These are phyloP conservation scores for Threskiornis aethiopicus DNA, from an alignment of 2,797 vertebrate species.

Conservation along the genomic window DNA sequence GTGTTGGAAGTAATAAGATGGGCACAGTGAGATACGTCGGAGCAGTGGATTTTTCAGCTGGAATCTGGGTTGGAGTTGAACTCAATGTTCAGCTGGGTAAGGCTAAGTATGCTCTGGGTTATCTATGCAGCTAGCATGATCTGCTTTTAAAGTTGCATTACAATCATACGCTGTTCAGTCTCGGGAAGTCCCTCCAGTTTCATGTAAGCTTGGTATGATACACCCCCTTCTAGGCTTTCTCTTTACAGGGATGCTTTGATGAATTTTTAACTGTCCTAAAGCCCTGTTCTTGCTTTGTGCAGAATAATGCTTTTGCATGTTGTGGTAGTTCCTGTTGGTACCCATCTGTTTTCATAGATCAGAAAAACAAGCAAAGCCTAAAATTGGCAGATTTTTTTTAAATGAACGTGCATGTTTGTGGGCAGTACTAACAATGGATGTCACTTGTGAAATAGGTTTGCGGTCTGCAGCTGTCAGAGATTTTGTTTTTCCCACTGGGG, in stretches of 20 bases:
- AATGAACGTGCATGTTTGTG: not conserved
- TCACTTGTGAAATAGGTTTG: not conserved
- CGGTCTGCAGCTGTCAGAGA: not conserved
- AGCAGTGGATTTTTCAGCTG: slow-evolving; percentile 86
- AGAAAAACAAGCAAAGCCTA: not conserved
- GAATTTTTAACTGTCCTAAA: not conserved
- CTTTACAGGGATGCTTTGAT: not conserved
- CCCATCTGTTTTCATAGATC: not conserved
- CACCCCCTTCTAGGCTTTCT: not conserved
- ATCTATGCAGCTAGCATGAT: not conserved
- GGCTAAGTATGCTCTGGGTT: slow-evolving; percentile 21
- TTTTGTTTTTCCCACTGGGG: not conserved
- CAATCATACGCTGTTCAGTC: not conserved
- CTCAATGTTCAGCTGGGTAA: slow-evolving; percentile 84
- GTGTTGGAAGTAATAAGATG: slow-evolving; percentile 81
- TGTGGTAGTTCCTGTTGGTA: not conserved
- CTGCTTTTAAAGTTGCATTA: not conserved
- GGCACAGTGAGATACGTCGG: slow-evolving; percentile 83
- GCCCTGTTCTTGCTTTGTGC: not conserved
- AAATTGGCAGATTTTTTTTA: not conserved
- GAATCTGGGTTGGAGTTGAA: slow-evolving; percentile 85
- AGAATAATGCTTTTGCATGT: not conserved
- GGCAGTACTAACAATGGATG: not conserved
- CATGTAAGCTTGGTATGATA: not conserved
- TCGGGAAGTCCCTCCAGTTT: not conserved